These are phyloP conservation scores for Cotesia glomerata DNA, from an alignment of 1,140 invertebrate species.

Conservation along the genomic window DNA sequence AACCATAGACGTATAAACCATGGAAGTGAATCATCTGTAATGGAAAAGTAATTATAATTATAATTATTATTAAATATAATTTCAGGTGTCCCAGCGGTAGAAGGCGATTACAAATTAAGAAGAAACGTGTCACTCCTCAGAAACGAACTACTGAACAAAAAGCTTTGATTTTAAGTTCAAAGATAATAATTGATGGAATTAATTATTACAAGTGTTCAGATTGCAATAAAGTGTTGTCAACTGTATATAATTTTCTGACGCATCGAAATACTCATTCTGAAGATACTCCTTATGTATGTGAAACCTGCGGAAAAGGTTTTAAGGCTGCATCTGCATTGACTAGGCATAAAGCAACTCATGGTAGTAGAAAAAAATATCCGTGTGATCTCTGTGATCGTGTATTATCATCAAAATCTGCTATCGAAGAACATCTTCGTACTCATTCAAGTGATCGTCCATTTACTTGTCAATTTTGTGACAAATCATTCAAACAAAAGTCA, in stretches of 20 bases:
- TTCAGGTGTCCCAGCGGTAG: conserved; percentile 33
- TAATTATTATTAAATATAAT: conserved; percentile 41
- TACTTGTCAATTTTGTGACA: conserved; percentile 69
- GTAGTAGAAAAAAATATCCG: conserved; percentile 42
- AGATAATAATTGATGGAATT: conserved; percentile 39
- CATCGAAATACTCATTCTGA: conserved; percentile 48
- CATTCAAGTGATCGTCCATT: conserved; percentile 71
- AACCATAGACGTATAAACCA: conserved; percentile 62
- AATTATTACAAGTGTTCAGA: conserved; percentile 53
- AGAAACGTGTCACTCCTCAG: background rate
- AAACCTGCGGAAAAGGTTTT: conserved; percentile 41
- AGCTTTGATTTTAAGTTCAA: conserved; percentile 26
- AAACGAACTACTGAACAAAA: background rate
- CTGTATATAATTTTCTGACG: conserved; percentile 59
- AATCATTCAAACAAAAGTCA: conserved; percentile 63
- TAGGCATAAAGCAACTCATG: conserved; percentile 48
- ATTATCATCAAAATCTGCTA: conserved; percentile 40
- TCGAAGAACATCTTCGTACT: conserved; percentile 46
- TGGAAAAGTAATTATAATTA: conserved; percentile 39
- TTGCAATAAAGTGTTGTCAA: conserved; percentile 56
- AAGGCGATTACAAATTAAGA: background rate
- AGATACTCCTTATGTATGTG: conserved; percentile 31
- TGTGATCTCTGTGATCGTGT: conserved; percentile 49
- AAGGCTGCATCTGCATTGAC: conserved; percentile 39
- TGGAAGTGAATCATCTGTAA: conserved; percentile 30